A percentile compares a stretch with the other conserved stretches of the same genome.
These are phyloP conservation scores for Electrophaes corylata DNA, from an alignment of 2,888 invertebrate species.

Conservation along the genomic window DNA sequence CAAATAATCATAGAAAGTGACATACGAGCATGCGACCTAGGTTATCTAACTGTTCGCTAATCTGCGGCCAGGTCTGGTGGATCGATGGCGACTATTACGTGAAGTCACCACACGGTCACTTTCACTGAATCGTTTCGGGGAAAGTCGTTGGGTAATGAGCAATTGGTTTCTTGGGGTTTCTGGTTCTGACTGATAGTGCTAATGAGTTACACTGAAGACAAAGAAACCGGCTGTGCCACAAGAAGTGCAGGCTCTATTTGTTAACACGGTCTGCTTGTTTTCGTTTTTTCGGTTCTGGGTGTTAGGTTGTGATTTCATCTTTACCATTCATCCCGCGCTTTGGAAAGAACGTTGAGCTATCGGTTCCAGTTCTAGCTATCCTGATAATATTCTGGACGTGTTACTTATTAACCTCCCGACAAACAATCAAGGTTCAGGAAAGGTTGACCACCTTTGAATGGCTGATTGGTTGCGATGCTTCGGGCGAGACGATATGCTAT, in stretches of 20 bases:
- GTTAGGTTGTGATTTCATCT: too few relatives aligned
- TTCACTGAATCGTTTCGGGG: constrained; percentile 38
- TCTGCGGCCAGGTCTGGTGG: constrained; percentile 25
- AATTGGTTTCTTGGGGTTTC: constrained; percentile 2
- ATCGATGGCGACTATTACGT: constrained; percentile 28
- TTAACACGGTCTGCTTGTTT: too few relatives aligned
- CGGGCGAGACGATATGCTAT: too few relatives aligned
- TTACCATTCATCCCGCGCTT: too few relatives aligned
- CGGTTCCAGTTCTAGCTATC: too few relatives aligned
- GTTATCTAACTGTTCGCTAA: constrained; percentile 20
- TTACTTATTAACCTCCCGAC: too few relatives aligned
- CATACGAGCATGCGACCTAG: constrained; percentile 26
- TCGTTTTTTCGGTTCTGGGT: too few relatives aligned
- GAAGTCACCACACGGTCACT: constrained; percentile 28
- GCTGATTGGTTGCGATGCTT: too few relatives aligned
- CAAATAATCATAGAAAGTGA: constrained; percentile 25
- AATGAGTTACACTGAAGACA: background rate
- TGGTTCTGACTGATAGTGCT: constrained; percentile 3
- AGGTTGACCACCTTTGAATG: too few relatives aligned
- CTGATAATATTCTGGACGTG: too few relatives aligned
- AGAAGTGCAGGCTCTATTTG: too few relatives aligned
- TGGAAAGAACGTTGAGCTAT: background rate
- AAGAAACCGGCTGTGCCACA: background rate
- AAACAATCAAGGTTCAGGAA: too few relatives aligned
- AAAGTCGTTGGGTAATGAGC: constrained; percentile 34